Evolutionary conservation across 2,113 vertebrate genomes (phyloP).

Genomic region (Pelecanoides urinatrix): DNA sequence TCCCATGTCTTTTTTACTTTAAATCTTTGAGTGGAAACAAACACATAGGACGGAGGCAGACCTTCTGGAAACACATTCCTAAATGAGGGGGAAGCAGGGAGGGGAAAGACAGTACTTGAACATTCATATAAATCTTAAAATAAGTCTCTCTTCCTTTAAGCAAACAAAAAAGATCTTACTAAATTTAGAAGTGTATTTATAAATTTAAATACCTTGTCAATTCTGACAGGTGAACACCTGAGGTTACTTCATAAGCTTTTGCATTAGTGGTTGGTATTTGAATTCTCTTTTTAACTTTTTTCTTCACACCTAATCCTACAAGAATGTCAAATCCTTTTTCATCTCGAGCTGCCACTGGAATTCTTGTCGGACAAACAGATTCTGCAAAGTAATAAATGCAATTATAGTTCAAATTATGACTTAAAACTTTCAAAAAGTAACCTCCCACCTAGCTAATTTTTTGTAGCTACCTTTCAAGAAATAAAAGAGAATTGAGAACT

Average conservation of each 20-base stretch:
- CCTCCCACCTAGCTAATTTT: not conserved
- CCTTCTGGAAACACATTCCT: conserved; percentile 95
- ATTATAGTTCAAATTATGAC: not conserved
- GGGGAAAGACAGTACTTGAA: not conserved
- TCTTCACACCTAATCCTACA: conserved; percentile 87
- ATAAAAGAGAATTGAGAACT: not conserved
- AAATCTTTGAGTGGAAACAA: conserved; percentile 94
- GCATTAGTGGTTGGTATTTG: conserved; percentile 81
- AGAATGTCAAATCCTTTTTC: conserved; percentile 98
- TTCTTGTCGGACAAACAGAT: conserved; percentile 91
- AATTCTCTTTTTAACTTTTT: conserved; percentile 89
- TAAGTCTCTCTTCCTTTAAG: not conserved
- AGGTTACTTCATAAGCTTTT: conserved; percentile 91
- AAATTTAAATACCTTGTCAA: conserved; percentile 82
- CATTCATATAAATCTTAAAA: not conserved
- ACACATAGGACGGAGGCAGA: conserved; percentile 95
- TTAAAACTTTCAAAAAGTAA: not conserved
- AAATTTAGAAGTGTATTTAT: not conserved
- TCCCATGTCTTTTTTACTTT: conserved; percentile 93
- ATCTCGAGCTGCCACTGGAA: conserved; percentile 88
- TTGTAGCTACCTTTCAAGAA: not conserved
- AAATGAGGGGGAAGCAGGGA: not conserved
- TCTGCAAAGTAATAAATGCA: conserved; percentile 75
- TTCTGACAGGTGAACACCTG: conserved; percentile 86
- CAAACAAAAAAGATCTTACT: not conserved